Evolutionary conservation across 2,888 invertebrate species (phyloP).

Genomic region (Nymphalis polychloros): DNA sequence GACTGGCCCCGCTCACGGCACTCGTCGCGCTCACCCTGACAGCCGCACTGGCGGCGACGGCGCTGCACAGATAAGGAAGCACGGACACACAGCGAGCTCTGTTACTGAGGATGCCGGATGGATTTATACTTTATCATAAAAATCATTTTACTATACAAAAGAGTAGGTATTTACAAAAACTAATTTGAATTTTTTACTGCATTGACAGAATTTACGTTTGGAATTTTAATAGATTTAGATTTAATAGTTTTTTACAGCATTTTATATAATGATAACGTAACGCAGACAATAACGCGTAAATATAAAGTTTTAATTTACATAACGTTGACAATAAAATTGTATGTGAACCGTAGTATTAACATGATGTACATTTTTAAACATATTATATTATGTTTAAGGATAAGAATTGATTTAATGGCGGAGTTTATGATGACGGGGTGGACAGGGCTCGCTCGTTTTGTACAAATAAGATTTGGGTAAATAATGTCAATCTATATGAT

Average conservation of each 20-base stretch:
- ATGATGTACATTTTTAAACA: neutral
- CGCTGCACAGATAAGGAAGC: slow-evolving; percentile 55
- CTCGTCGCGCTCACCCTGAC: slow-evolving; percentile 37
- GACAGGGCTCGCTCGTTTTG: slow-evolving; percentile 48
- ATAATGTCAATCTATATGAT: slow-evolving; percentile 75
- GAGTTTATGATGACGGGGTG: slow-evolving; percentile 10
- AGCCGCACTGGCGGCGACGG: slow-evolving; percentile 40
- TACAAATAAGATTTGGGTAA: slow-evolving; percentile 67
- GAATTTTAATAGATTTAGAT: slow-evolving; percentile 1
- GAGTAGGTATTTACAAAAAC: neutral
- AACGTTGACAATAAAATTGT: slow-evolving; percentile 2
- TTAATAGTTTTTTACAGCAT: slow-evolving; percentile 5
- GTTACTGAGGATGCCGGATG: slow-evolving; percentile 26
- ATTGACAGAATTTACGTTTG: slow-evolving; percentile 1
- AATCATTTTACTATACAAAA: slow-evolving; percentile 8
- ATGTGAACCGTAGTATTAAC: slow-evolving; percentile 16
- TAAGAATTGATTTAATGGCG: slow-evolving; percentile 8
- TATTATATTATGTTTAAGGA: slow-evolving; percentile 3
- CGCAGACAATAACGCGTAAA: slow-evolving; percentile 41
- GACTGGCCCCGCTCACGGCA: slow-evolving; percentile 35
- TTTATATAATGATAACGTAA: slow-evolving; percentile 20
- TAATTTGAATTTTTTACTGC: slow-evolving; percentile 4
- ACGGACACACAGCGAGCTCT: slow-evolving; percentile 48
- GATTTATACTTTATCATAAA: slow-evolving; percentile 3
- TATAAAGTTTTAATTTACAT: slow-evolving; percentile 20